Base-by-base conservation (phyloP, 1,140 invertebrate genomes). In the Hyles euphorbiae region DNA sequence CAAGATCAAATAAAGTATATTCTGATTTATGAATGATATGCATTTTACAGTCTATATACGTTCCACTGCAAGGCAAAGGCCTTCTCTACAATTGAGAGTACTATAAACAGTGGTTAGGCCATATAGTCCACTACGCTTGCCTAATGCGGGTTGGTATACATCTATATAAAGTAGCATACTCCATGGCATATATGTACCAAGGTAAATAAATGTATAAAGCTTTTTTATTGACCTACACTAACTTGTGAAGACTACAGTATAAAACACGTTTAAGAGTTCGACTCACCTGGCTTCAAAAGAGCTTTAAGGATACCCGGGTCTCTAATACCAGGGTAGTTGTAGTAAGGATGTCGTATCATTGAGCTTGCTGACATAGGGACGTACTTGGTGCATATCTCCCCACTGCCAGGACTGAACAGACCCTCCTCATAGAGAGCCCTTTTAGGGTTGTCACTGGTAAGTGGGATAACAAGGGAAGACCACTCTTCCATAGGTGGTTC, bases 221-320 rank as follows among this genome's bases (percentile, higher is more conserved):
- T 1, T 1, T 22, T 22, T 22, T 22, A 22, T 22, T 22, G 22
- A 2, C 22, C 22, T 22, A 22, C 22, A 22, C 0, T 22, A 22
- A 22, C 22, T 22, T 8, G 12, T 47, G 4, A 22, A 8, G 5
- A 5, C 46, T 47, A 47, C 10, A 6, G 10, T 8, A 5, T 47
- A n/a, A 5, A n/a, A 11, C 4, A 8, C 4, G 5, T 3, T 34
- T 3, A 52, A 52, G 33, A 7, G 8, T 9, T 52, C 22, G 5
- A 34, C 5, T 40, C 36, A 54, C 52, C 64, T 58, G 69, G 72
- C 9, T 71, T 68, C 8, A 81, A 67, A 48, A 89, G 74, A 11
- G 89, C 88, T 56, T 76, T 74, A 34, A 74, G 61, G 46, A 90
- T 80, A 36, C 89, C 89, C 2, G 89, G 88, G 70, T 90, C 90